Percentiles rank a stretch among this genome's conserved stretches.
These are phyloP conservation scores for Phalanger gymnotis DNA, from an alignment of 2,797 vertebrate genomes.

Conservation along the genomic window DNA sequence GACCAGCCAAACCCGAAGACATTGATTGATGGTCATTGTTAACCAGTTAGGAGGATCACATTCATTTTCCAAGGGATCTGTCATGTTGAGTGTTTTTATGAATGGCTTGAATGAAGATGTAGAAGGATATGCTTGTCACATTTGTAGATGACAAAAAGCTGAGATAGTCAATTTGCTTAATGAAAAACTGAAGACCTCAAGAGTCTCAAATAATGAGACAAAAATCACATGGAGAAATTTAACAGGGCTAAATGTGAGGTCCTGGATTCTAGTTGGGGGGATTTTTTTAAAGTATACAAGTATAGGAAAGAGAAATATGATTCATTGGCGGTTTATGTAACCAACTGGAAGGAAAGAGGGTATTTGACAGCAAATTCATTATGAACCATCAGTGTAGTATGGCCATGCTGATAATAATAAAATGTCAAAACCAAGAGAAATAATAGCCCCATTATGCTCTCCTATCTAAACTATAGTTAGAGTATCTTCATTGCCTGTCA, in stretches of 20 bases:
- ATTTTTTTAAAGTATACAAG: constrained; percentile 25
- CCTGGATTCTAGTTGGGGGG: background rate
- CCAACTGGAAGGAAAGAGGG: background rate
- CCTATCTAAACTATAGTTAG: constrained; percentile 8
- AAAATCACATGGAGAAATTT: constrained; percentile 21
- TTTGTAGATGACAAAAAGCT: constrained; percentile 33
- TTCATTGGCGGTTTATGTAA: background rate
- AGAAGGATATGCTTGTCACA: background rate
- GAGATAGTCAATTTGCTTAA: background rate
- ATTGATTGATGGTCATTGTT: constrained; percentile 1
- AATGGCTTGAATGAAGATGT: constrained; percentile 6
- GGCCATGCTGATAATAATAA: background rate
- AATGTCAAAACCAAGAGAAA: background rate
- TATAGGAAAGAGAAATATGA: constrained; percentile 20
- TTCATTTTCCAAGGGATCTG: background rate
- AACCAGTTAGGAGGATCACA: background rate
- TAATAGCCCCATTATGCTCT: background rate
- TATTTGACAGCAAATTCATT: constrained; percentile 4
- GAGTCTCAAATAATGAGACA: background rate
- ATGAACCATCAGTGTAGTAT: constrained; percentile 3
- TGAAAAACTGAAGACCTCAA: constrained; percentile 32
- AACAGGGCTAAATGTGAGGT: constrained; percentile 3
- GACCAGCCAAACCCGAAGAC: background rate
- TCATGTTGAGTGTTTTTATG: background rate
- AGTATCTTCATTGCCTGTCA: background rate